phyloP scores from a whole-genome alignment of 2,888 invertebrate species.

The Acanthosepion pharaonis region DNA sequence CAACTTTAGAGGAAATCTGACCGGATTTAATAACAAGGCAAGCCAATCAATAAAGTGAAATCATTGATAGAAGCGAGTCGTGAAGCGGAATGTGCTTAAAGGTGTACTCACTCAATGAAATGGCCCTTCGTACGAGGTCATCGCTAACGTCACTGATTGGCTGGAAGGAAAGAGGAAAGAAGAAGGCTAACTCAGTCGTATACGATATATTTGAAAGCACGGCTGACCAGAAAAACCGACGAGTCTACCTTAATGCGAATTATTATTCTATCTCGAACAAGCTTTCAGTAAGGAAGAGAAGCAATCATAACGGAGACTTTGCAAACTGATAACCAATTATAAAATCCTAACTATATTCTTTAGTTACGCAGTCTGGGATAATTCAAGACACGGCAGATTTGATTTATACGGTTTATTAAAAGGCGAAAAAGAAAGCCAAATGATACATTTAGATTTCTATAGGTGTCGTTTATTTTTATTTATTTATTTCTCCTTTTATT shows the following conservation, averaged over 20 bases:
- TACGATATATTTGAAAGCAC: background rate
- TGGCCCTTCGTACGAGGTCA: slow-evolving; percentile 4
- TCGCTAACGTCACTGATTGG: background rate
- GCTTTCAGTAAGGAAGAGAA: background rate
- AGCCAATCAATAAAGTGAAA: slow-evolving; percentile 8
- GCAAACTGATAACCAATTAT: background rate
- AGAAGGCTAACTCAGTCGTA: too few species aligned
- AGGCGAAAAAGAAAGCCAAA: background rate
- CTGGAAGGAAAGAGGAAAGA: background rate
- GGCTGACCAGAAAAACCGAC: background rate
- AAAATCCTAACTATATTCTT: background rate
- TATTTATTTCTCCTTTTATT: background rate
- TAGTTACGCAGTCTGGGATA: background rate
- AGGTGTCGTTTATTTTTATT: background rate
- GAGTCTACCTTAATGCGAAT: background rate
- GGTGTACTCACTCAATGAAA: background rate
- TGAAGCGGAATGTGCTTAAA: background rate
- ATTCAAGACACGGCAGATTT: background rate
- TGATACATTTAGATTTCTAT: background rate
- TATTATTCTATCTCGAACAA: background rate
- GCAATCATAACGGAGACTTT: background rate
- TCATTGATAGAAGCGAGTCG: background rate
- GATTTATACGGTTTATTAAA: background rate
- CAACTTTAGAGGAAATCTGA: background rate
- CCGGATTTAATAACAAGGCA: background rate